Conservation (phyloP, 2,888 invertebrate genomes). For the Cephus sareptanus region DNA sequence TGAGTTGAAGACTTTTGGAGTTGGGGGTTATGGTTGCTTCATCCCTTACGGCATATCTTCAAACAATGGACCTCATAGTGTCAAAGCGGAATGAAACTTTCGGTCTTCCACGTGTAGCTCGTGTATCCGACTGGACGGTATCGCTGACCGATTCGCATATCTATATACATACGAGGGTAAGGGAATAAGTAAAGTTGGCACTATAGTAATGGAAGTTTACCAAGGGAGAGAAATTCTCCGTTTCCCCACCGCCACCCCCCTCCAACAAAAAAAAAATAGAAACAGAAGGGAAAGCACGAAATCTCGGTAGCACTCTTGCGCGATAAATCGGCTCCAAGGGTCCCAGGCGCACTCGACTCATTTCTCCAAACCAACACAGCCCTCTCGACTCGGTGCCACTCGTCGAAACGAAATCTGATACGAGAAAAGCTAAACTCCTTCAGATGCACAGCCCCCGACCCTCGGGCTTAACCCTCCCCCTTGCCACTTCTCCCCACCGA, state of each 20-base stretch:
- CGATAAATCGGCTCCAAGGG: conserved; percentile 34
- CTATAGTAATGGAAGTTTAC: neutral
- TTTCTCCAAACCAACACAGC: conserved; percentile 54
- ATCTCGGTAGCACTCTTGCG: conserved; percentile 1
- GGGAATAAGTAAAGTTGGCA: neutral
- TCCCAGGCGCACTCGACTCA: conserved; percentile 51
- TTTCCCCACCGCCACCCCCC: neutral
- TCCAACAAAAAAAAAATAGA: neutral
- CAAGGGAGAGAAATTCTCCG: neutral
- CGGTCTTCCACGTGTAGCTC: neutral
- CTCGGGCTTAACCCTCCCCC: conserved; percentile 7
- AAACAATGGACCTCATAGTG: neutral
- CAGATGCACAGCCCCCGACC: conserved; percentile 52
- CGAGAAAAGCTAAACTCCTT: conserved; percentile 60
- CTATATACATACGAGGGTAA: neutral
- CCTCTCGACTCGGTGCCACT: conserved; percentile 56
- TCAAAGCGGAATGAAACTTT: neutral
- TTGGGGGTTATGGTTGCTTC: neutral
- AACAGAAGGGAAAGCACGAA: neutral
- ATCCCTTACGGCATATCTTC: neutral
- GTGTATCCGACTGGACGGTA: neutral
- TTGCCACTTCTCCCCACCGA: conserved; percentile 2
- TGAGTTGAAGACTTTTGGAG: neutral
- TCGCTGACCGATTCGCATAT: neutral
- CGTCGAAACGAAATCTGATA: conserved; percentile 61